A percentile compares a stretch with the other conserved stretches of the same genome.
These are phyloP conservation scores for Aix galericulata DNA, from an alignment of 2,113 vertebrate genomes.

Conservation along the genomic window DNA sequence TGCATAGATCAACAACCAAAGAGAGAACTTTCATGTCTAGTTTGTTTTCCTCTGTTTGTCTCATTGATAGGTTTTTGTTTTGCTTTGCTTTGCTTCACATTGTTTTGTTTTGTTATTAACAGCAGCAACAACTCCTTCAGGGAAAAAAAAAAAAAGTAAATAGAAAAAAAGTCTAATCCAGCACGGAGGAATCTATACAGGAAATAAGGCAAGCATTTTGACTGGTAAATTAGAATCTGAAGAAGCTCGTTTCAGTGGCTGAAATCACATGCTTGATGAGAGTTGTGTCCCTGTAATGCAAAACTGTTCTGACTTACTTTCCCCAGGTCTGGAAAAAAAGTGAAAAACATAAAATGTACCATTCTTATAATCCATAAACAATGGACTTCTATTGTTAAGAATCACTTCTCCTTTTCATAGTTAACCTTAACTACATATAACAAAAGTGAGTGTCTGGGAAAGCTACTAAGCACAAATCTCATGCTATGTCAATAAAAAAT, in stretches of 20 bases:
- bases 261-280: not conserved
- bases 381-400: not conserved
- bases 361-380: not conserved
- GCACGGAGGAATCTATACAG: not conserved
- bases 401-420: not conserved
- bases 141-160: not conserved
- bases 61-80: not conserved
- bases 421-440: not conserved
- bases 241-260: not conserved
- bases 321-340: not conserved
- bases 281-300: not conserved
- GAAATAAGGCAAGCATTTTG: not conserved
- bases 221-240: not conserved
- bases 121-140: not conserved
- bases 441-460: not conserved
- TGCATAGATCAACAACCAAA: not conserved
- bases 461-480: not conserved
- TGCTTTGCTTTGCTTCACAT: not conserved
- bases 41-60: not conserved
- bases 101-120: too few species aligned
- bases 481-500: not conserved
- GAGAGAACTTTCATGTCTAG: not conserved
- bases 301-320: not conserved
- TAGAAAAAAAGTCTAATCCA: not conserved
- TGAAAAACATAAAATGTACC: not conserved